Evolutionary conservation across 2,888 invertebrate species (phyloP).

Genomic region (Hemithea aestivaria): DNA sequence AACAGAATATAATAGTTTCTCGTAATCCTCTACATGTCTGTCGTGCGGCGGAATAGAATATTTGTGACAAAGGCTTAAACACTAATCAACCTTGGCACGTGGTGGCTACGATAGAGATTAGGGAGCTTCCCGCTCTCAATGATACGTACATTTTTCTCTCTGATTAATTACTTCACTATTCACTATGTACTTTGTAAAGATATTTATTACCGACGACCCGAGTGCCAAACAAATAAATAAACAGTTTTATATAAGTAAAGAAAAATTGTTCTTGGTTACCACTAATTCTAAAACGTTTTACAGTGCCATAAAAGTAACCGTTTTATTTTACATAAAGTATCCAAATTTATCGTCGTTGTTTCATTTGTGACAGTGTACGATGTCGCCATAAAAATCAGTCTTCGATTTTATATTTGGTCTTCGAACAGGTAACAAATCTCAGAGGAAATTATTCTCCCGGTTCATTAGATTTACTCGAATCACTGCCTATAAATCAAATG

Average conservation of each 20-base stretch:
- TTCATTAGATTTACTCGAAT: slow-evolving; percentile 36
- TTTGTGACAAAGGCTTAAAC: slow-evolving; percentile 50
- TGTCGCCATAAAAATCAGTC: slow-evolving; percentile 50
- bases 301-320: slow-evolving; percentile 49
- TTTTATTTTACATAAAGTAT: slow-evolving; percentile 60
- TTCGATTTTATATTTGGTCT: slow-evolving; percentile 43
- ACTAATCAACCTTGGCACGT: slow-evolving; percentile 41
- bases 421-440: slow-evolving; percentile 41
- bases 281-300: slow-evolving; percentile 56
- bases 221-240: slow-evolving; percentile 45
- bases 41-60: slow-evolving; percentile 51
- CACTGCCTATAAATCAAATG: slow-evolving; percentile 34
- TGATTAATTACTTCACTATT: slow-evolving; percentile 18
- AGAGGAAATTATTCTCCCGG: slow-evolving; percentile 31
- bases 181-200: no score
- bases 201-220: slow-evolving; percentile 1
- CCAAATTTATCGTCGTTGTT: slow-evolving; percentile 62
- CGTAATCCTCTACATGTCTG: slow-evolving; percentile 58
- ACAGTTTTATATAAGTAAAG: slow-evolving; percentile 42
- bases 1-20: slow-evolving; percentile 53
- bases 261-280: slow-evolving; percentile 52
- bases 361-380: slow-evolving; percentile 50
- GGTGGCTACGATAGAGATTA: slow-evolving; percentile 9
- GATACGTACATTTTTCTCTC: slow-evolving; percentile 5
- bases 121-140: slow-evolving; percentile 2